Evolutionary conservation across 2,888 invertebrate species (phyloP).

Genomic region (Cheilosia soror): DNA sequence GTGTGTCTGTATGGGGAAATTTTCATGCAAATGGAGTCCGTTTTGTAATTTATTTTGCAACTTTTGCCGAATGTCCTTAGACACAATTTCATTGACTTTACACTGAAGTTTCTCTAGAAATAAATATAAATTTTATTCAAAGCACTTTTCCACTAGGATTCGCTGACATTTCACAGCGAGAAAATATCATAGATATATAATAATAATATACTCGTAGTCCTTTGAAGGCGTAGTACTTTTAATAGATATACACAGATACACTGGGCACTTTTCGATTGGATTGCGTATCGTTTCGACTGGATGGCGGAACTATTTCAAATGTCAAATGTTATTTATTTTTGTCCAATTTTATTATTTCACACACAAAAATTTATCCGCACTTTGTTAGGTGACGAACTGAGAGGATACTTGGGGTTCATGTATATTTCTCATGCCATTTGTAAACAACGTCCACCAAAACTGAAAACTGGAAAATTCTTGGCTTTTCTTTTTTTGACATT

Average conservation of each 20-base stretch:
- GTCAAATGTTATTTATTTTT: conserved; percentile 4
- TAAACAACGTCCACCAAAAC: conserved; percentile 73
- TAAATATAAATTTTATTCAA: conserved; percentile 39
- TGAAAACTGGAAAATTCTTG: conserved; percentile 71
- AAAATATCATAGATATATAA: background rate
- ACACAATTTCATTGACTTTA: conserved; percentile 45
- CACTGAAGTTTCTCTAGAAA: conserved; percentile 24
- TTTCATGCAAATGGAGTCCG: conserved; percentile 70
- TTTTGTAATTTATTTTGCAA: conserved; percentile 58
- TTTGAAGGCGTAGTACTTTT: conserved; percentile 43
- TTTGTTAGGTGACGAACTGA: conserved; percentile 49
- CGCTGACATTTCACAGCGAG: conserved; percentile 2
- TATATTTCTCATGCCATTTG: conserved; percentile 72
- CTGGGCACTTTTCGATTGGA: conserved; percentile 32
- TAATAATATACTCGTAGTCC: background rate
- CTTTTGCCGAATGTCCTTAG: conserved; percentile 43
- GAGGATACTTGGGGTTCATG: conserved; percentile 50
- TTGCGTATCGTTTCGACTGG: conserved; percentile 13
- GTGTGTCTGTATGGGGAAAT: conserved; percentile 39
- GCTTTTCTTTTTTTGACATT: conserved; percentile 55
- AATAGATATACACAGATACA: conserved; percentile 34
- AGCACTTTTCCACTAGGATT: conserved; percentile 28
- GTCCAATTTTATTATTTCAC: conserved; percentile 30
- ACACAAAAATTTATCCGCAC: conserved; percentile 50
- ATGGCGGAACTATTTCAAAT: background rate